Evolutionary conservation across 1,140 invertebrate genomes (phyloP).

Genomic region (Drosophila bocki): DNA sequence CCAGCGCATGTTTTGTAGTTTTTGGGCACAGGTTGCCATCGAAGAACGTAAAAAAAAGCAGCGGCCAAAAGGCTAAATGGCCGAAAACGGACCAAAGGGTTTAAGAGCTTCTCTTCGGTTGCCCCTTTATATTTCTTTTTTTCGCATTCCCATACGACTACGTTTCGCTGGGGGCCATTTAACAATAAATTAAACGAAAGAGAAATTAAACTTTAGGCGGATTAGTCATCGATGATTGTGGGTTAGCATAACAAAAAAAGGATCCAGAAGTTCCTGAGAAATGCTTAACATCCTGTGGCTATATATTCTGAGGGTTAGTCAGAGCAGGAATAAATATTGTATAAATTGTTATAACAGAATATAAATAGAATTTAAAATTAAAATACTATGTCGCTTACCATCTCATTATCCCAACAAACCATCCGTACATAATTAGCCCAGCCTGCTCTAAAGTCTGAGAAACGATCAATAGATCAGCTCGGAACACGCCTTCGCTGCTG

Average conservation of each 20-base stretch:
- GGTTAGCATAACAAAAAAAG: conserved; percentile 19
- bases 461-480: conserved; percentile 37
- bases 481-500: conserved; percentile 45
- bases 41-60: conserved; percentile 73
- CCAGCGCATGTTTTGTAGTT: conserved; percentile 72
- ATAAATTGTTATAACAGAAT: not conserved
- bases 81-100: conserved; percentile 51
- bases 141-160: conserved; percentile 26
- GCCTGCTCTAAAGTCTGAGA: conserved; percentile 5
- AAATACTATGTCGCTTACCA: conserved; percentile 14
- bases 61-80: conserved; percentile 42
- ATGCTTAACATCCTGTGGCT: conserved; percentile 16
- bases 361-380: conserved; percentile 16
- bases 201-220: conserved; percentile 78
- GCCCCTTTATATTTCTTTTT: conserved; percentile 18
- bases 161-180: conserved; percentile 55
- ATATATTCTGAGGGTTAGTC: conserved; percentile 49
- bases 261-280: conserved; percentile 60
- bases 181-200: conserved; percentile 78
- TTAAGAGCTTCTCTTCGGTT: conserved; percentile 43
- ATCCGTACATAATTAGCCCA: conserved; percentile 43
- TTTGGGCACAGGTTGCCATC: conserved; percentile 70
- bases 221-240: conserved; percentile 80
- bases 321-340: conserved; percentile 3
- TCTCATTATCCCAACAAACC: conserved; percentile 23